A percentile compares a stretch with the other conserved stretches of the same genome.
phyloP scores from a whole-genome alignment of 2,888 invertebrate genomes.

The Ichneumon xanthorius region DNA sequence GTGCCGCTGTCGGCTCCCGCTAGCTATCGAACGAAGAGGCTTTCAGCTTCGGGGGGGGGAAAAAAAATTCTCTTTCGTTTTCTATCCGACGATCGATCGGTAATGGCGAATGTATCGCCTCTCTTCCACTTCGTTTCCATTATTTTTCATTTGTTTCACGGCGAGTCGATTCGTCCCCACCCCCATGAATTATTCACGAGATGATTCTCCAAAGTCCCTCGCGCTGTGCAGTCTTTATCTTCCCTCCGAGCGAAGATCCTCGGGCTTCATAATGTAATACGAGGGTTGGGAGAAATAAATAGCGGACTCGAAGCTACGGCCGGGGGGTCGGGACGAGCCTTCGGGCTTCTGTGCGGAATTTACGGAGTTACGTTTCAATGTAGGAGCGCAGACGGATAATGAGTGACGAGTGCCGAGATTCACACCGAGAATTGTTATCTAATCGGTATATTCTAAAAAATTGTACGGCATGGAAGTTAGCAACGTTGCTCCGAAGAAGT shows the following conservation, averaged over 20 bases:
- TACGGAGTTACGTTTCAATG: neutral
- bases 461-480: no score
- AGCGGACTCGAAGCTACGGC: neutral
- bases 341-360: neutral
- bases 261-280: conserved; percentile 76
- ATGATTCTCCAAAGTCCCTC: conserved; percentile 56
- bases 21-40: conserved; percentile 44
- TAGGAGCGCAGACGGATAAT: neutral
- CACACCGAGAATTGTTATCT: neutral
- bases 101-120: conserved; percentile 77
- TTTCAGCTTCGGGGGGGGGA: conserved; percentile 32
- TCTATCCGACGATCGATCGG: conserved; percentile 38
- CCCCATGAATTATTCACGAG: conserved; percentile 75
- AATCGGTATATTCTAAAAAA: neutral
- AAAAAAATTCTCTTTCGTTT: conserved; percentile 38
- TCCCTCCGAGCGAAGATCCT: conserved; percentile 59
- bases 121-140: conserved; percentile 78
- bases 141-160: conserved; percentile 80
- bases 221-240: conserved; percentile 52
- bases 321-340: neutral
- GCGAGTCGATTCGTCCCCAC: conserved; percentile 64
- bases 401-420: neutral
- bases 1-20: conserved; percentile 23
- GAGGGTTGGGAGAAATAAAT: conserved; percentile 59
- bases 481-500: no score